Base-by-base conservation (phyloP, 1,140 invertebrate species). In the Heliconius eleuchia region DNA sequence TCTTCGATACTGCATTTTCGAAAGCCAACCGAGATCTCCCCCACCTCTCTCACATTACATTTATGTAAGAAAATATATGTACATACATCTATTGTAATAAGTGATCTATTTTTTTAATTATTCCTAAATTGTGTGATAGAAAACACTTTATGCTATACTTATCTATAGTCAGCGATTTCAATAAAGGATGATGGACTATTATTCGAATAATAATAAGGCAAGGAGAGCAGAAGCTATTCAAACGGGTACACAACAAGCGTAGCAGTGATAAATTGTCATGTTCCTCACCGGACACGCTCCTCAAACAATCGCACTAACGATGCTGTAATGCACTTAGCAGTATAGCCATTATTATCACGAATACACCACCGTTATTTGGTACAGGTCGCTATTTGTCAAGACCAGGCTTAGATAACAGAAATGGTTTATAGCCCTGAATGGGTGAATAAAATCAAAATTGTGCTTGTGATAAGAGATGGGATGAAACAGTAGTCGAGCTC, bases 231-330 rank as follows among this genome's bases (percentile, higher is more conserved):
- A 76, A 52, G 18, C 74, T 71, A 77, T 80, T 76, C 39, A 80
- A 76, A 52, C 72, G 73, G 52, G 52, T 70, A 46, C 75, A 80
- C 71, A 80, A 73, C 75, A 30, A 55, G 52, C 77, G 55, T 42
- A 73, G 71, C 74, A 52, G 60, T 81, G 77, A 79, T 77, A 79
- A 77, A 82, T 82, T 74, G 73, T 77, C 74, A 57, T 82, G 77
- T 78, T 79, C 66, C 81, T 82, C 71, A 50, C 77, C 71, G 77
- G 73, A 66, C 78, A 74, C 39, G 74, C 73, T 70, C 30, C 81
- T 82, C 77, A 82, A 79, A 82, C 81, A 82, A 82, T 82, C 78
- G 81, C 74, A 74, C 81, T 82, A 82, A 82, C 81, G 81, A 82
- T 74, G 73, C 66, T 60, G 70, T 81, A 78, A 81, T 78, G 77